Percentiles rank a stretch among this genome's conserved stretches.
These are phyloP conservation scores for Arge pagana DNA, from an alignment of 2,888 invertebrate species.

Conservation along the genomic window DNA sequence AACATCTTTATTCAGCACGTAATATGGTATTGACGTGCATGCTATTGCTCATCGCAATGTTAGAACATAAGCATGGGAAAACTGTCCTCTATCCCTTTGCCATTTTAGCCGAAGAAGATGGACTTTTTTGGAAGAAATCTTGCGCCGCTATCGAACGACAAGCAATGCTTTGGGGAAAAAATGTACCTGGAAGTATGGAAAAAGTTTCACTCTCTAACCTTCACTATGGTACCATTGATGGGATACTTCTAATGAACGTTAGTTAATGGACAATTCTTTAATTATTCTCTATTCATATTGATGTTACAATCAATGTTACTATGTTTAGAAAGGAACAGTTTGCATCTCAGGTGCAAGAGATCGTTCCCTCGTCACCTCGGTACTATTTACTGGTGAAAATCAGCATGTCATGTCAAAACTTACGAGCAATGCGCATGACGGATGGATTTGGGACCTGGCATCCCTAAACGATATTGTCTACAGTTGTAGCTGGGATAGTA, in stretches of 20 bases:
- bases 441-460: conserved; percentile 69
- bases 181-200: conserved; percentile 55
- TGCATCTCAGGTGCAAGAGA: conserved; percentile 67
- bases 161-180: conserved; percentile 62
- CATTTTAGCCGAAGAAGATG: conserved; percentile 55
- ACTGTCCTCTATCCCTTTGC: too few relatives aligned
- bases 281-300: not conserved
- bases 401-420: conserved; percentile 26
- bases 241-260: conserved; percentile 64
- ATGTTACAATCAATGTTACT: conserved; percentile 9
- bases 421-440: conserved; percentile 62
- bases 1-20: too few relatives aligned
- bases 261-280: conserved; percentile 40
- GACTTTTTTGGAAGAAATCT: conserved; percentile 63
- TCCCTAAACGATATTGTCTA: conserved; percentile 60
- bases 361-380: conserved; percentile 63
- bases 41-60: too few relatives aligned
- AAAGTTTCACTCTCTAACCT: conserved; percentile 62
- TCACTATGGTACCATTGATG: conserved; percentile 66
- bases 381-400: conserved; percentile 54
- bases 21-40: too few relatives aligned
- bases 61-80: too few relatives aligned
- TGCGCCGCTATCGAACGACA: conserved; percentile 68
- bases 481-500: conserved; percentile 68
- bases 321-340: conserved; percentile 39